Evolutionary conservation across 2,888 invertebrate genomes (phyloP), one percentile per base, ranked within the genome.

Genomic region (Heliconius erato): DNA sequence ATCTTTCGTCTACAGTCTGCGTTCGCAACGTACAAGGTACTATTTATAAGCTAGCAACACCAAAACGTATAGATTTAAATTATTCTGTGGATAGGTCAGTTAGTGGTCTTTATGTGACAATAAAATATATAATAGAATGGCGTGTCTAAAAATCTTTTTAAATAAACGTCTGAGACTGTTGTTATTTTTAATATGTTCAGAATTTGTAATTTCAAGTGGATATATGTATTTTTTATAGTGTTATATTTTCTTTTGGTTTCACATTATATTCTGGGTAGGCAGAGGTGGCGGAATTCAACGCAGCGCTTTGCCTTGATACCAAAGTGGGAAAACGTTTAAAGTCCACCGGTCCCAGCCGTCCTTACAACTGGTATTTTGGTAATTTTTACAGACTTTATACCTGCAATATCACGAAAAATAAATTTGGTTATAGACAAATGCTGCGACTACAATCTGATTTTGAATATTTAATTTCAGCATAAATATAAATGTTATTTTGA

Each of bases 31-130:
- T 54, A 83, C 44, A 69, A 82, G 85, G 84, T 82, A 79, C 68
- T 74, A 80, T 82, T 84, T 82, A 83, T 83, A 74, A 78, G 74
- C 79, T 78, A 72, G 82, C 65, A 83, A 84, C 80, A 83, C 84
- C 54, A 83, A 81, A 84, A 80, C 76, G 74, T 77, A 72, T 68
- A 80, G 44, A 76, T 78, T 71, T 76, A 69, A 79, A 83, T 69
- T 80, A 74, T 80, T 69, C 82, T 74, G 82, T 84, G 82, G 82
- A 83, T 85, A 84, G 86, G 86, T 84, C 82, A 84, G 74, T 81
- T 82, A 69, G 84, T 81, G 83, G 81, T 82, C 68, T 82, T 83
- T 82, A 80, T 83, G 83, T 32, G 82, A 74, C 74, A 78, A 84
- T 82, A 80, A 83, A 83, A 83, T 83, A 71, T 79, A 78, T 74